A percentile compares a stretch with the other conserved stretches of the same genome.
phyloP scores from a whole-genome alignment of 2,888 invertebrate genomes.

The Polymixis lichenea region DNA sequence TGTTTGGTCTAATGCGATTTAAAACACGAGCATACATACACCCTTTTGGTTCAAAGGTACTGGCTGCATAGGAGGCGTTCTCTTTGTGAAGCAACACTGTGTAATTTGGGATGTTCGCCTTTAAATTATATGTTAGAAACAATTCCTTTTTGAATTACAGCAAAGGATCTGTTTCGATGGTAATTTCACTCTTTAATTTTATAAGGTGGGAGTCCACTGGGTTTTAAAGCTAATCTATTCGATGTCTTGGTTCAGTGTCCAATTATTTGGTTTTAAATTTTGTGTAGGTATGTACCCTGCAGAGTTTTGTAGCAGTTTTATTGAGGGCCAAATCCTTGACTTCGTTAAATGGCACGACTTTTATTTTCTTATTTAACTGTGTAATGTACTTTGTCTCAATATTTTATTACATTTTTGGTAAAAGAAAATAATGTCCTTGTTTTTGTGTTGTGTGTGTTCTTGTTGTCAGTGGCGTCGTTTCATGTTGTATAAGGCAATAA shows the following conservation, averaged over 20 bases:
- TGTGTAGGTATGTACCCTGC: neutral
- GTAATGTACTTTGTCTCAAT: neutral
- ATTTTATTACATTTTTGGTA: neutral
- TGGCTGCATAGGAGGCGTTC: constrained; percentile 28
- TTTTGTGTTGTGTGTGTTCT: too few species aligned
- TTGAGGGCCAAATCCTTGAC: constrained; percentile 20
- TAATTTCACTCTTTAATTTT: neutral
- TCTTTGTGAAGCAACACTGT: constrained; percentile 44
- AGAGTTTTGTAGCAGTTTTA: neutral
- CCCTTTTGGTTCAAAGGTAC: constrained; percentile 27
- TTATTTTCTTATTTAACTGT: neutral
- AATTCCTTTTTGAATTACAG: constrained; percentile 35
- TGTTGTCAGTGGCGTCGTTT: neutral
- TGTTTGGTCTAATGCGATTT: constrained; percentile 66
- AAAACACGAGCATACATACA: constrained; percentile 56
- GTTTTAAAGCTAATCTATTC: neutral
- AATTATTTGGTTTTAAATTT: neutral
- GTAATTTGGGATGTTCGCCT: constrained; percentile 29
- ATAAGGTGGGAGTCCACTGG: too few species aligned
- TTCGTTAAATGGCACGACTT: neutral
- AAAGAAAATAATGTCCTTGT: neutral
- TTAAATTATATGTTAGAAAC: constrained; percentile 38
- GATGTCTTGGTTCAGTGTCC: neutral
- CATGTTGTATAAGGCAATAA: neutral
- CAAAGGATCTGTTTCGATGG: constrained; percentile 20